Evolutionary conservation across 2,797 vertebrate genomes (phyloP), one percentile per base, ranked within the genome.

Genomic region (Artibeus lituratus): DNA sequence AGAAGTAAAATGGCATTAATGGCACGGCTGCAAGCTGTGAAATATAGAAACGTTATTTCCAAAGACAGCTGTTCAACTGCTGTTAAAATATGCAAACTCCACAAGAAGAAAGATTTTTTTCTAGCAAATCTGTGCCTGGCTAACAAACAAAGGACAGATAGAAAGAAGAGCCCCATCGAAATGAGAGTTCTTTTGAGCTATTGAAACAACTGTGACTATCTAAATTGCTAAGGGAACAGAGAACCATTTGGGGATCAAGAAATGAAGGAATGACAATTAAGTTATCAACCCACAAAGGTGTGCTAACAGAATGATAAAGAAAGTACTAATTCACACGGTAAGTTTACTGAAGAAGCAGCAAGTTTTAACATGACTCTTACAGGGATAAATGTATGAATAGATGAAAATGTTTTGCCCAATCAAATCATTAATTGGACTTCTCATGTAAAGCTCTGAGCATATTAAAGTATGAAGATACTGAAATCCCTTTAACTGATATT

Each of bases 11-110:
- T 95, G 88, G 86, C 96, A 97, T 97, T 96, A 97, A 94, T 91
- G 95, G 83, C 80, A 77, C 0, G 19, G 51, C 55, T 53, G 51
- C 97, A 97, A 96, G 95, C 96, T 98, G 97, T 97, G 98, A 98
- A 97, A 97, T 94, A 96, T 72, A 94, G 97, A 97, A 97, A 97
- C 87, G 93, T 92, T 93, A 77, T 94, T 97, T 97, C 92, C 89
- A 77, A 97, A 97, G 95, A 96, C 97, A 97, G 91, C 96, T 98
- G 96, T 95, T 98, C 94, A 89, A 87, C 95, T 96, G 92, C 93
- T 97, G 89, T 94, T 97, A 93, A 91, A 96, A 88, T 89, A 95
- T 81, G 80, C 90, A 96, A 89, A 96, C 77, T 89, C 90, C 65
- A 62, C 47, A 16, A 47, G 76, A 24, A 62, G 70, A 18, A 39